These are phyloP conservation scores for Pteromalus puparum DNA, from an alignment of 1,140 invertebrate genomes.

Conservation along the genomic window DNA sequence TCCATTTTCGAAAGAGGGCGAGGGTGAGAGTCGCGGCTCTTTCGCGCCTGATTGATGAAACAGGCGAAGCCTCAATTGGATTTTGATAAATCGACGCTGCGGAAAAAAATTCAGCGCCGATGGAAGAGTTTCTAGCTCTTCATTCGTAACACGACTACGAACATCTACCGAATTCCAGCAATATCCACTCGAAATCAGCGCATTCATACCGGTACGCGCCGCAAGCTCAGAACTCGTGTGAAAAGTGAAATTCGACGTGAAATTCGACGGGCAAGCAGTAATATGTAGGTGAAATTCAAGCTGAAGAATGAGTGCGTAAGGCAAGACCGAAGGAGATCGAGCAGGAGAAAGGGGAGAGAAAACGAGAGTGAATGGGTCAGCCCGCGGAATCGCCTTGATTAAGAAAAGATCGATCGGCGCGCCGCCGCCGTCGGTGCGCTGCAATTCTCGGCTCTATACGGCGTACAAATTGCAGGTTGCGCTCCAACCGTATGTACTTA, in stretches of 20 bases:
- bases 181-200: too few species aligned
- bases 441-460: slow-evolving; percentile 17
- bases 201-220: not conserved
- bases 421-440: too few species aligned
- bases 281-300: slow-evolving; percentile 32
- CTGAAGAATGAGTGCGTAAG: slow-evolving; percentile 16
- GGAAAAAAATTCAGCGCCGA: too few species aligned
- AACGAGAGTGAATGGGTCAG: slow-evolving; percentile 11
- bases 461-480: slow-evolving; percentile 34
- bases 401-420: slow-evolving; percentile 36
- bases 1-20: not conserved
- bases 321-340: not conserved
- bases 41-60: not conserved
- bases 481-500: not conserved
- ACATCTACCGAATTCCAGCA: too few species aligned
- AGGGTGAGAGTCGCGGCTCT: too few species aligned
- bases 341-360: not conserved
- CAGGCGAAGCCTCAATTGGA: not conserved
- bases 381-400: slow-evolving; percentile 19
- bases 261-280: slow-evolving; percentile 27
- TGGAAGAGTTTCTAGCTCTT: too few species aligned
- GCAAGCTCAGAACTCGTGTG: not conserved
- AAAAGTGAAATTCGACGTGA: not conserved
- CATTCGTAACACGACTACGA: too few species aligned
- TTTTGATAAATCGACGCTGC: not conserved